Evolutionary conservation across 2,888 invertebrate species (phyloP).

Genomic region (Sesamia inferens): DNA sequence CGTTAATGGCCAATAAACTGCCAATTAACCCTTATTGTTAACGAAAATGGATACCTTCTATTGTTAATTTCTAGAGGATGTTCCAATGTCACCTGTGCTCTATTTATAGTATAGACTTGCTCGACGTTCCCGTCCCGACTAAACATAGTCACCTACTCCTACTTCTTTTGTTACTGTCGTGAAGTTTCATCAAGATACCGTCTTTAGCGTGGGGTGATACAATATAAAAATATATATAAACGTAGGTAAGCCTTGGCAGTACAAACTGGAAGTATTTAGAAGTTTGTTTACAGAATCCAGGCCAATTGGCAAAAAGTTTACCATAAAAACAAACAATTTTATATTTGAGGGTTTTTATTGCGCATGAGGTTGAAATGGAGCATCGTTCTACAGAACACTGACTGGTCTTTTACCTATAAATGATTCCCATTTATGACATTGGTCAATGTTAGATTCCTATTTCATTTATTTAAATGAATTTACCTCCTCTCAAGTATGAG

Average conservation of each 20-base stretch:
- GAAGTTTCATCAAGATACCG: conserved; percentile 39
- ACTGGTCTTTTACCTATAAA: neutral
- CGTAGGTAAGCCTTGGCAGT: conserved; percentile 45
- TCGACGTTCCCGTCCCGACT: conserved; percentile 29
- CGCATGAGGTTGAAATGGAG: neutral
- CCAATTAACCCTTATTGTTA: conserved; percentile 31
- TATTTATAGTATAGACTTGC: conserved; percentile 33
- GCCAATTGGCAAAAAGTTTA: conserved; percentile 33
- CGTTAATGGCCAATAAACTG: conserved; percentile 15
- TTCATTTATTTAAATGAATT: neutral
- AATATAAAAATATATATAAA: conserved; percentile 22
- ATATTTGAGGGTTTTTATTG: neutral
- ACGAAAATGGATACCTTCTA: conserved; percentile 4
- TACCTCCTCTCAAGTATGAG: neutral
- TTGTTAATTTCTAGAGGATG: conserved; percentile 36
- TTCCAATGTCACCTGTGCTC: conserved; percentile 40
- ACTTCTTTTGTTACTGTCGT: conserved; percentile 45
- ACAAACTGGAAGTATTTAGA: conserved; percentile 33
- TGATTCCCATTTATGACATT: neutral
- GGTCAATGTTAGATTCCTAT: neutral
- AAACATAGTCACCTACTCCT: conserved; percentile 23
- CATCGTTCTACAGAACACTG: neutral
- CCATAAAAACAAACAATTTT: neutral
- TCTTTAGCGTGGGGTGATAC: conserved; percentile 28
- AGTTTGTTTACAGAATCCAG: conserved; percentile 14